A percentile compares a stretch with the other conserved stretches of the same genome.
Conservation (phyloP, 2,113 vertebrate species). For the Rhodinocichla rosea region DNA sequence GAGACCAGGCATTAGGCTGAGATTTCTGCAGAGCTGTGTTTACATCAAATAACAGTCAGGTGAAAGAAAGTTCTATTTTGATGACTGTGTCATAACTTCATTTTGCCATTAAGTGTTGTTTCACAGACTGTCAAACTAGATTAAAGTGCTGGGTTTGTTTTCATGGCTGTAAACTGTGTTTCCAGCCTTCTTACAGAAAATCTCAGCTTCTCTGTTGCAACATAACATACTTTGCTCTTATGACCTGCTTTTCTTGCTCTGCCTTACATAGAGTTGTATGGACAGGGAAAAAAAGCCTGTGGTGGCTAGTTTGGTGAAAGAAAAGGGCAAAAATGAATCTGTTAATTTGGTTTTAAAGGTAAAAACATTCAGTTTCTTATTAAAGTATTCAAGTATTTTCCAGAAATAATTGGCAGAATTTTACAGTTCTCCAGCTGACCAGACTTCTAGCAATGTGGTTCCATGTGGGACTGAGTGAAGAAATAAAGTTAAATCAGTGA, state of each 20-base stretch:
- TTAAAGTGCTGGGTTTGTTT: not conserved
- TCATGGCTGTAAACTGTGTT: not conserved
- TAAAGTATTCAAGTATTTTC: not conserved
- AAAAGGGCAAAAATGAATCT: not conserved
- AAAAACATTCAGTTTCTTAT: not conserved
- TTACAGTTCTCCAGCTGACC: not conserved
- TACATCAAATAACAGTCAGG: not conserved
- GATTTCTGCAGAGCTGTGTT: not conserved
- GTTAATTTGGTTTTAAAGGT: not conserved
- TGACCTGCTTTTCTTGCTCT: not conserved
- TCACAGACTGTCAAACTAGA: not conserved
- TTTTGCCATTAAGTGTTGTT: not conserved
- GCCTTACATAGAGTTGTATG: not conserved
- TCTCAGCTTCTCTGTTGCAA: not conserved
- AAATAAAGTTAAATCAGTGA: not conserved
- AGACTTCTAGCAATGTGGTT: not conserved
- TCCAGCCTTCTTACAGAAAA: not conserved
- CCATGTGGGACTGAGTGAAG: not conserved
- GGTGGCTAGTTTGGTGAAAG: not conserved
- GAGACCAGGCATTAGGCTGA: not conserved
- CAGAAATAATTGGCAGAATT: not conserved
- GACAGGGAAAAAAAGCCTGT: no score
- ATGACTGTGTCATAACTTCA: not conserved
- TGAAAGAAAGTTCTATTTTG: not conserved
- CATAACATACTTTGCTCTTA: not conserved